Percentiles rank a stretch among this genome's conserved stretches.
These are phyloP conservation scores for Microcebus jonahi DNA, from an alignment of 2,113 vertebrate genomes.

Conservation along the genomic window DNA sequence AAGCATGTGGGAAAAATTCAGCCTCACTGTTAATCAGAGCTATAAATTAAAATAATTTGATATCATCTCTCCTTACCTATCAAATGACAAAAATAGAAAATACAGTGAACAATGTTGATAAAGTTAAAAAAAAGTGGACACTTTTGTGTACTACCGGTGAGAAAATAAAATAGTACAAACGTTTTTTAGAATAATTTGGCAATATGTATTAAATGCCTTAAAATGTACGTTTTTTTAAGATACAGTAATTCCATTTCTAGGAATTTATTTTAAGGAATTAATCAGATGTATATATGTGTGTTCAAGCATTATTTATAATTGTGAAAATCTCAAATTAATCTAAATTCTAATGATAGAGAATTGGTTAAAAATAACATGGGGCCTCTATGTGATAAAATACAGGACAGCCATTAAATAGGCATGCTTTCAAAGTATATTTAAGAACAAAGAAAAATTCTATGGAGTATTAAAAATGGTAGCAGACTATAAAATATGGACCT, in stretches of 20 bases:
- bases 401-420: too few species aligned
- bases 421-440: too few species aligned
- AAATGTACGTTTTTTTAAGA: not conserved
- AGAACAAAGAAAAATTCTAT: not conserved
- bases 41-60: not conserved
- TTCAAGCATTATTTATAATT: not conserved
- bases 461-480: not conserved
- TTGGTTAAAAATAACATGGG: not conserved
- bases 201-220: not conserved
- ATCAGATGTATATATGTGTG: not conserved
- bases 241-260: not conserved
- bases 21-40: not conserved
- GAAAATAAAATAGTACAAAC: not conserved
- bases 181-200: not conserved
- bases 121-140: not conserved
- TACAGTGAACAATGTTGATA: not conserved
- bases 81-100: not conserved
- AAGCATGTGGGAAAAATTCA: not conserved
- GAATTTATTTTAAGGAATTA: not conserved
- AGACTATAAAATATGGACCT: not conserved
- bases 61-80: not conserved
- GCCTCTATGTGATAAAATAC: rapidly evolving
- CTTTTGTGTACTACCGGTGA: not conserved
- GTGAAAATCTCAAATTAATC: not conserved
- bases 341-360: not conserved